A percentile compares a stretch with the other conserved stretches of the same genome.
Conservation (phyloP, 2,113 vertebrate species). For the Lepus americanus region DNA sequence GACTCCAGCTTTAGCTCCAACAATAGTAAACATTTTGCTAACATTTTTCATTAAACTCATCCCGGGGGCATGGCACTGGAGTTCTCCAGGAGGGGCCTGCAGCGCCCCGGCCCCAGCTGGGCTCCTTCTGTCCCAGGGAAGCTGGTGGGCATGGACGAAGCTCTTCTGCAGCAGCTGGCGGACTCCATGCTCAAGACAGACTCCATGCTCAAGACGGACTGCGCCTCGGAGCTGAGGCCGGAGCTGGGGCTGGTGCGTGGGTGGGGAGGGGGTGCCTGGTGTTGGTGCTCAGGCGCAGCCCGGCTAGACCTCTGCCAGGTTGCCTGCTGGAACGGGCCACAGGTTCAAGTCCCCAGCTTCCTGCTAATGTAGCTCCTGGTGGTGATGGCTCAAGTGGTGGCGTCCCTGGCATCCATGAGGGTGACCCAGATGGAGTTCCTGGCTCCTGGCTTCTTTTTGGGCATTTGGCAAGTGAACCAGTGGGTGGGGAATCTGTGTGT, state of each 20-base stretch:
- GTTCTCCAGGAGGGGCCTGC: not conserved
- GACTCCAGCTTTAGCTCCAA: not conserved
- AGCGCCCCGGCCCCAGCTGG: not conserved
- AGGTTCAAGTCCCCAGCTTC: too few species aligned
- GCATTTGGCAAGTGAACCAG: too few species aligned
- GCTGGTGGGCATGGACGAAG: slow-evolving; percentile 87
- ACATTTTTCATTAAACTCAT: not conserved
- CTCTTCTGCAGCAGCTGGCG: slow-evolving; percentile 82
- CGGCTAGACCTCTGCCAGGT: too few species aligned
- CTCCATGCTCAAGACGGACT: slow-evolving; percentile 81
- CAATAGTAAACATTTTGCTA: not conserved
- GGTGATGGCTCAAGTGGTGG: too few species aligned
- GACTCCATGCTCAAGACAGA: slow-evolving; percentile 81
- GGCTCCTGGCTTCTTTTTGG: too few species aligned
- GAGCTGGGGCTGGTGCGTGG: not conserved
- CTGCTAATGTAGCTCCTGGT: too few species aligned
- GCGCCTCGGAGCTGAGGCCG: slow-evolving; percentile 77
- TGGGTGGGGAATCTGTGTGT: too few species aligned
- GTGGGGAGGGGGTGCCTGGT: not conserved
- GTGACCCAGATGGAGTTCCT: too few species aligned
- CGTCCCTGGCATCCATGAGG: too few species aligned
- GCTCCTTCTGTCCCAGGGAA: slow-evolving; percentile 61
- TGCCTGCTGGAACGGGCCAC: too few species aligned
- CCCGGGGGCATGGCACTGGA: too few species aligned
- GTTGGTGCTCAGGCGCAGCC: too few species aligned